phyloP scores from a whole-genome alignment of 2,888 invertebrate genomes.

The Stenodera caucasica region DNA sequence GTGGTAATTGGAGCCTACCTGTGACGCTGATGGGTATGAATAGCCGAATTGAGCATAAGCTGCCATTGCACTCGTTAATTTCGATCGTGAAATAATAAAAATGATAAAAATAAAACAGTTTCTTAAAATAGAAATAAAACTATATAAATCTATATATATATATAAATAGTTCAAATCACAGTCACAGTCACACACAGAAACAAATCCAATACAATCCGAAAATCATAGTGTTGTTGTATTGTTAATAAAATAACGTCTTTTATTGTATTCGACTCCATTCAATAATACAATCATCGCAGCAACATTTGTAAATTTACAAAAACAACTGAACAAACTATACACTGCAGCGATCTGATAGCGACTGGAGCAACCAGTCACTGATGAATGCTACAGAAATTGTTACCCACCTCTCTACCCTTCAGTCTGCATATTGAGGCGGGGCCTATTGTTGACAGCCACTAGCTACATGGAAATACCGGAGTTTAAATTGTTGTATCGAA shows the following conservation, averaged over 20 bases:
- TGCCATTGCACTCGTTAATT: slow-evolving; percentile 60
- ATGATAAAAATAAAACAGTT: slow-evolving; percentile 14
- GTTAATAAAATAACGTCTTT: slow-evolving; percentile 9
- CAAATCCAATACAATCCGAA: slow-evolving; percentile 41
- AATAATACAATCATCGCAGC: slow-evolving; percentile 37
- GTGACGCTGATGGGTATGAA: slow-evolving; percentile 88
- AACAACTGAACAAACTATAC: slow-evolving; percentile 46
- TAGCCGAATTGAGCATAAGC: slow-evolving; percentile 93
- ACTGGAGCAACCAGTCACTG: slow-evolving; percentile 50
- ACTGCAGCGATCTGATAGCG: slow-evolving; percentile 52
- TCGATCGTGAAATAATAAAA: no score
- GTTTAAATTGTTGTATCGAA: slow-evolving; percentile 29
- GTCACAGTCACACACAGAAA: slow-evolving; percentile 41
- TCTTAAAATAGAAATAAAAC: slow-evolving; percentile 17
- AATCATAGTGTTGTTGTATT: slow-evolving; percentile 36
- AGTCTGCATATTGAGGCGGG: slow-evolving; percentile 44
- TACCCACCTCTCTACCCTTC: slow-evolving; percentile 39
- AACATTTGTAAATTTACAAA: slow-evolving; percentile 32
- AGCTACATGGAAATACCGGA: slow-evolving; percentile 51
- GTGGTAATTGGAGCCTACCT: no score
- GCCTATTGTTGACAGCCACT: slow-evolving; percentile 41
- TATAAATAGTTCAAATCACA: slow-evolving; percentile 31
- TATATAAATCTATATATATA: slow-evolving; percentile 11
- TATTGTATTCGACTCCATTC: slow-evolving; percentile 25
- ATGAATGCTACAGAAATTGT: slow-evolving; percentile 48